Base-by-base conservation (phyloP, 2,113 vertebrate species). In the Girardinichthys multiradiatus region DNA sequence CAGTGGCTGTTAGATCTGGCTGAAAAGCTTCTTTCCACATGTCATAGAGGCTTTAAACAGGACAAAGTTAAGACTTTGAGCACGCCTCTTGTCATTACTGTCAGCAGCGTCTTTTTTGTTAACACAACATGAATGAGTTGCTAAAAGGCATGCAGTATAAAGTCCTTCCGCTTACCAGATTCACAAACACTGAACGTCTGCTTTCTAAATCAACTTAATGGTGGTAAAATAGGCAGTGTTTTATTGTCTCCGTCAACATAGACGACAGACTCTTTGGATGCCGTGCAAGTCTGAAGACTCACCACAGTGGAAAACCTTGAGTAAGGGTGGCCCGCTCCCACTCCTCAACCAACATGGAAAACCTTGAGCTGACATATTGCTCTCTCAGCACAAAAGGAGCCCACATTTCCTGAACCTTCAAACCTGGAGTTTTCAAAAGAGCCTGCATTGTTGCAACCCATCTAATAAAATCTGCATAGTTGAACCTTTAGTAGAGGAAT, bases 211-310 rank as follows among this genome's bases (percentile, higher is more conserved):
- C 79, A 86, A 68, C 45, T 58, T 81, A 64, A 84, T 68, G 7
- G 62, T 61, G 80, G 89, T 82, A n/a, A 81, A 83, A 70, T 58
- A 78, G 78, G 83, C 48, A 74, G 30, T 62, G 85, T 83, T 83
- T 89, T 80, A 87, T 68, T 65, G 85, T 87, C 90, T 91, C 90
- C 90, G 82, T 92, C 90, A 93, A 90, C 86, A 91, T 76, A 89
- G 80, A 89, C 54, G 74, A 88, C 84, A 77, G 85, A 77, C 81
- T 86, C 86, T 74, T 77, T 90, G 86, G 86, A 87, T 75, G 84
- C 77, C 42, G 29, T 54, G 76, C 78, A 62, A 24, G 87, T 89
- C 85, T 90, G 84, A 87, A 59, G 87, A 86, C 88, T 91, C 84
- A 84, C 89, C 90, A 58, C 86, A 62, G 87, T 91, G 91, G 90